Evolutionary conservation across 2,888 invertebrate genomes (phyloP), one percentile per base, ranked within the genome.

Genomic region (Drosophila barbarae): DNA sequence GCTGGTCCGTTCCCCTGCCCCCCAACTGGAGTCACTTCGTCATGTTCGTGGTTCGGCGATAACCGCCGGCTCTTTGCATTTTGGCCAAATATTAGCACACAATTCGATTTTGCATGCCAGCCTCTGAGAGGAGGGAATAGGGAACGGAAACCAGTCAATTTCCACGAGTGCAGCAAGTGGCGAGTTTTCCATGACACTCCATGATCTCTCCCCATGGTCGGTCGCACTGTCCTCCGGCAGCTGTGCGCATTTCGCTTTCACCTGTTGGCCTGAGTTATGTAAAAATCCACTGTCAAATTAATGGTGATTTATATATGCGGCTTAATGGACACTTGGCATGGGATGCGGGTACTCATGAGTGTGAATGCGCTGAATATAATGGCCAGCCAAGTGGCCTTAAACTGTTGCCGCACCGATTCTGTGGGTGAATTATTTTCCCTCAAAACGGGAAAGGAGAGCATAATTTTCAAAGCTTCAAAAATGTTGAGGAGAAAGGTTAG

Each of bases 101-200:
- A 81, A 82, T 85, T 85, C 86, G 72, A 85, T 81, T 82, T 85
- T 85, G 80, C 85, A 80, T 81, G 76, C 83, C 67, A 65, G 13
- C 46, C 63, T 34, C 38, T 2, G 5, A 7, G 1, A 10, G 28
- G 10, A 8, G 26, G 18, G 10, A 6, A 28, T 23, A 26, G 30
- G 21, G 35, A 18, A 13, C 2, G 30, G 72, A 64, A 61, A 78
- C 61, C 69, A 68, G 69, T 84, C 75, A 78, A 78, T 68, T 83
- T 85, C 76, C 83, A 80, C 77, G 71, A 83, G 75, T 80, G 71
- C 81, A 74, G 71, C 81, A 74, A 80, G 72, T 83, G 84, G 72
- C 69, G 72, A 77, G 72, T 82, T 81, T 83, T 63, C 77, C 72
- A 68, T 50, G 59, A 58, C 61, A 58, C 60, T 23, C 56, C 59